Evolutionary conservation across 2,113 vertebrate genomes (phyloP).

Genomic region (Poecilia latipinna): DNA sequence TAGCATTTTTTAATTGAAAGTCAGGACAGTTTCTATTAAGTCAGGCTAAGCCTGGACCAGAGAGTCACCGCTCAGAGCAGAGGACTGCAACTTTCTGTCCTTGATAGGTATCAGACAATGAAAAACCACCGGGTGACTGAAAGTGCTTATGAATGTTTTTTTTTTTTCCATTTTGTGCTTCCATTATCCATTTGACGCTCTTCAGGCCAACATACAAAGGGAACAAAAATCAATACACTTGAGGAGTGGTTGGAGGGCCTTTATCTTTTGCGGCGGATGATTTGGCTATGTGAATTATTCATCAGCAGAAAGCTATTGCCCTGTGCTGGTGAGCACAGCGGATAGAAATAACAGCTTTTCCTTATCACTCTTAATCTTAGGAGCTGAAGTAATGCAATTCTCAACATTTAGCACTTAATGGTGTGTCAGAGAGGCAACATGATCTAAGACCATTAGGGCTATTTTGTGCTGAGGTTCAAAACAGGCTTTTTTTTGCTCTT

Average conservation of each 20-base stretch:
- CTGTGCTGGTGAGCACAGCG: constrained; percentile 81
- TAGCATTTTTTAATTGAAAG: too few relatives aligned
- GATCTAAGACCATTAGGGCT: constrained; percentile 83
- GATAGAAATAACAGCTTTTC: constrained; percentile 86
- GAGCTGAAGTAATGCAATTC: constrained; percentile 85
- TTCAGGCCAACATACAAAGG: constrained; percentile 74
- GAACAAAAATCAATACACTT: constrained; percentile 87
- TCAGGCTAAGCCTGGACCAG: neutral
- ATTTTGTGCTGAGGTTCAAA: constrained; percentile 83
- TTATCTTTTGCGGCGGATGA: constrained; percentile 87
- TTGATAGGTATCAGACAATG: constrained; percentile 35
- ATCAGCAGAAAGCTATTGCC: constrained; percentile 83
- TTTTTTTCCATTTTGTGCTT: constrained; percentile 62
- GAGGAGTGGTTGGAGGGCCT: constrained; percentile 85
- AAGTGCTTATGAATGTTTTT: constrained; percentile 54
- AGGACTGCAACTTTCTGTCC: constrained; percentile 38
- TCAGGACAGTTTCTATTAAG: too few relatives aligned
- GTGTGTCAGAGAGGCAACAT: constrained; percentile 80
- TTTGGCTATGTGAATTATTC: constrained; percentile 93
- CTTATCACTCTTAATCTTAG: constrained; percentile 89
- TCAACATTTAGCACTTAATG: constrained; percentile 89
- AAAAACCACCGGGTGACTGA: constrained; percentile 27
- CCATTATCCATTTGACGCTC: constrained; percentile 72
- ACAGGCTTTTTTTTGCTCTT: constrained; percentile 70
- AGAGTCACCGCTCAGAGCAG: neutral